A percentile compares a stretch with the other conserved stretches of the same genome.
phyloP scores from a whole-genome alignment of 2,797 vertebrate genomes.

The Spinus olivaceus region DNA sequence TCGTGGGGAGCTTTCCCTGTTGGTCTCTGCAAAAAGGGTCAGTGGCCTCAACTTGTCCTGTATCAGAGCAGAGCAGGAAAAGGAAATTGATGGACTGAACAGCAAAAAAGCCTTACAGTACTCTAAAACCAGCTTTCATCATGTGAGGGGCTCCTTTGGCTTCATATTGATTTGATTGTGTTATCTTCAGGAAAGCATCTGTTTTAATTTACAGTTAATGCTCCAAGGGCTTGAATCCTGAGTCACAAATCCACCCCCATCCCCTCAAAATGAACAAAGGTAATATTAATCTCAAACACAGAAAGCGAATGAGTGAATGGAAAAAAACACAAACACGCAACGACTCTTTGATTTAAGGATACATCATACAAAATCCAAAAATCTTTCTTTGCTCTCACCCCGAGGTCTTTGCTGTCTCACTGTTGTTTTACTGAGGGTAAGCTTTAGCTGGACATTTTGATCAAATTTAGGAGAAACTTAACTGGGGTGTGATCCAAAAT shows the following conservation, averaged over 20 bases:
- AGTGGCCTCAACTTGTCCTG: neutral
- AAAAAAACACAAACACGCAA: neutral
- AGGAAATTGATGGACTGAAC: slow-evolving; percentile 18
- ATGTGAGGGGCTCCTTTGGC: neutral
- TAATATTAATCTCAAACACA: neutral
- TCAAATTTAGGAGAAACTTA: neutral
- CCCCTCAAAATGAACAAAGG: neutral
- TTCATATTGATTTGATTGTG: slow-evolving; percentile 40
- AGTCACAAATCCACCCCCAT: slow-evolving; percentile 15
- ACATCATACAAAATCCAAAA: neutral
- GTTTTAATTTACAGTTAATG: slow-evolving; percentile 53
- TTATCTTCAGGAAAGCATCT: slow-evolving; percentile 55
- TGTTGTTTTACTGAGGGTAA: neutral
- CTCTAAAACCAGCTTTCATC: slow-evolving; percentile 43
- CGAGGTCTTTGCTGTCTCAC: neutral
- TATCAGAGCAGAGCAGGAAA: slow-evolving; percentile 11
- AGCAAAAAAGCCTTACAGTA: neutral
- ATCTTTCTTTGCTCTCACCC: neutral
- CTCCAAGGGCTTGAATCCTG: neutral
- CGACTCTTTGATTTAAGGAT: neutral
- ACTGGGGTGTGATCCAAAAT: neutral
- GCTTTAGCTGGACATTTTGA: neutral
- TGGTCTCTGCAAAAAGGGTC: neutral
- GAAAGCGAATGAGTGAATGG: neutral
- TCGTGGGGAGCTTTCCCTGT: neutral